Evolutionary conservation across 1,140 invertebrate genomes (phyloP), one percentile per base, ranked within the genome.

Genomic region (Meloidogyne chitwoodi): DNA sequence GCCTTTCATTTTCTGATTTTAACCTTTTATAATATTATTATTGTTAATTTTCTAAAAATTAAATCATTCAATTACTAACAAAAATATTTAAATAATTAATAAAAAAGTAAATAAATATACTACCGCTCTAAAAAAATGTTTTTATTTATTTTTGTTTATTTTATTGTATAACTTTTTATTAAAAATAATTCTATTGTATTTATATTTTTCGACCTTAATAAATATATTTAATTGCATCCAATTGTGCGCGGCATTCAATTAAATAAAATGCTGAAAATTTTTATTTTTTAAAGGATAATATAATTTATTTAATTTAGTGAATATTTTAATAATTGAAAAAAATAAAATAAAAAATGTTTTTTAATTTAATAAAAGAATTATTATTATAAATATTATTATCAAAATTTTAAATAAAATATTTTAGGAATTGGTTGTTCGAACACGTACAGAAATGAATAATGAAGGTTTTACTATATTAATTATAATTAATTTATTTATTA

Each of bases 391-490:
- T n/a, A n/a, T n/a, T n/a, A n/a, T n/a, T n/a, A n/a, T n/a, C n/a
- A n/a, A n/a, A n/a, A n/a, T n/a, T n/a, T n/a, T n/a, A 29, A 64
- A 64, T 19, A 19, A 2, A 19, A 19, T 48, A 19, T 48, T 80
- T 61, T 38, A 80, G 79, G 79, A 80, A 74, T 65, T 80, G 29
- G 79, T 80, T 69, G 80, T 80, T 22, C 67, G 69, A 61, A 80
- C 79, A 16, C 67, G 78, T 74, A 41, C 61, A 24, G 80, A 80
- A 56, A 38, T 22, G 2, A 44, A n/a, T 5, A 19, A 38, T 2
- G 68, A 26, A 2, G 5, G 10, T 5, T 2, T n/a, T 22, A 14
- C 19, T 24, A 48, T 48, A 19, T 48, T 48, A 48, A 48, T 19
- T 19, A 38, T 38, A 10, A 10, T 64, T 0, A 10, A 24, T 31